Evolutionary conservation across 2,113 vertebrate species (phyloP), one percentile per base, ranked within the genome.

Genomic region (Salvelinus namaycush): DNA sequence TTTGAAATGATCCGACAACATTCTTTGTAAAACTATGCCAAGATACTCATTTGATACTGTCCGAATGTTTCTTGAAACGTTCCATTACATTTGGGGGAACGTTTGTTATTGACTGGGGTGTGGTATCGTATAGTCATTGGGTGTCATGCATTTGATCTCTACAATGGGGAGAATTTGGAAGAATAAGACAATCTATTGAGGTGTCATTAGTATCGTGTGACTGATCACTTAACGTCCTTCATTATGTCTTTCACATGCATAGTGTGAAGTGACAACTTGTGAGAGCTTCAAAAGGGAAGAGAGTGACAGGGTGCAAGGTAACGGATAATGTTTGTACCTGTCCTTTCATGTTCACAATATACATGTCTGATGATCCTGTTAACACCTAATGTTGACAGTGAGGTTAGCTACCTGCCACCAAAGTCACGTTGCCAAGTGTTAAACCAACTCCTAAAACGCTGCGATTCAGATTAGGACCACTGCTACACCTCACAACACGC

Each of bases 301-400:
- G 8, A 44, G 39, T 11, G 39, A 11, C 9, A 44, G 39, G 9
- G 39, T 44, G 39, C 39, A 44, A 44, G 39, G 39, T 11, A 44
- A 12, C 11, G 39, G 11, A 9, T 12, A 20, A 79, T 24, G 71
- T 68, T 54, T 72, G 51, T 48, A 1, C 76, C 80, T 18, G 51
- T 18, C 79, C 79, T 60, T 68, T 34, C 73, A 86, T 87, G 83
- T 39, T 75, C 18, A 66, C 74, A 91, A 91, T 91, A 92, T 88
- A 87, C 87, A 91, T 79, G 78, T 78, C 81, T 89, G 87, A 93
- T 84, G 72, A 73, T 76, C 24, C n/a, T 34, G 59, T 62, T 62
- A 20, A 62, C 59, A 24, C 59, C 59, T 62, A 24, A 27, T 27
- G 64, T 66, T 66, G 4, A 29, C 51, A 18, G 51, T 54, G 9